Conservation (phyloP, 1,140 invertebrate genomes). For the Amyelois transitella region DNA sequence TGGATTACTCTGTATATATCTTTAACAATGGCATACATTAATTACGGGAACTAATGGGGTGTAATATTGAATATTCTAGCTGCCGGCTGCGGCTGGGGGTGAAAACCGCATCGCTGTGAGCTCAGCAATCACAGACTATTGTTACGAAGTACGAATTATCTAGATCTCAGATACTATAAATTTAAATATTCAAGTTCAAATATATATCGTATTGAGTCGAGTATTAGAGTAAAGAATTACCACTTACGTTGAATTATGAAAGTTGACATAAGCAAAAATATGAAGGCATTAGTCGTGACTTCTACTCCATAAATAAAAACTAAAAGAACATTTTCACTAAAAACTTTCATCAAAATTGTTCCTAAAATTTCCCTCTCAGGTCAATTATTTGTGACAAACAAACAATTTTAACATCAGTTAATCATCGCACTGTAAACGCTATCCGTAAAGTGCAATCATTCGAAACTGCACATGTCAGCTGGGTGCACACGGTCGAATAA, state of each 20-base stretch:
- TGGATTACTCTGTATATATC: background rate
- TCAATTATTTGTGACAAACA: background rate
- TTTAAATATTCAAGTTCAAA: too few relatives aligned
- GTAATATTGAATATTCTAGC: conserved; percentile 29
- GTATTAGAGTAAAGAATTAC: too few relatives aligned
- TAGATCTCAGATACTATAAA: too few relatives aligned
- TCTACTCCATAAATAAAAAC: too few relatives aligned
- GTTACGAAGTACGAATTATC: conserved; percentile 14
- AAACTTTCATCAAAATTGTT: too few relatives aligned
- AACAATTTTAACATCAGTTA: background rate
- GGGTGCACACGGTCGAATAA: background rate
- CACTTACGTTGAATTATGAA: too few relatives aligned
- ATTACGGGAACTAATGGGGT: conserved; percentile 24
- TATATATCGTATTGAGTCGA: too few relatives aligned
- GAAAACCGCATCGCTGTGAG: conserved; percentile 30
- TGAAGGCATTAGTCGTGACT: too few relatives aligned
- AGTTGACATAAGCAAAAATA: too few relatives aligned
- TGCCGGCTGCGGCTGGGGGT: conserved; percentile 33
- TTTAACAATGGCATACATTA: conserved; percentile 8
- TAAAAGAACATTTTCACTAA: too few relatives aligned
- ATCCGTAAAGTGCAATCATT: background rate
- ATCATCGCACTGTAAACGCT: too few relatives aligned
- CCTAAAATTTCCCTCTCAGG: too few relatives aligned
- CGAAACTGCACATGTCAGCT: background rate
- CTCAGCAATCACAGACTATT: conserved; percentile 43